Evolutionary conservation across 2,888 invertebrate genomes (phyloP).

Genomic region (Eupithecia centaureata): DNA sequence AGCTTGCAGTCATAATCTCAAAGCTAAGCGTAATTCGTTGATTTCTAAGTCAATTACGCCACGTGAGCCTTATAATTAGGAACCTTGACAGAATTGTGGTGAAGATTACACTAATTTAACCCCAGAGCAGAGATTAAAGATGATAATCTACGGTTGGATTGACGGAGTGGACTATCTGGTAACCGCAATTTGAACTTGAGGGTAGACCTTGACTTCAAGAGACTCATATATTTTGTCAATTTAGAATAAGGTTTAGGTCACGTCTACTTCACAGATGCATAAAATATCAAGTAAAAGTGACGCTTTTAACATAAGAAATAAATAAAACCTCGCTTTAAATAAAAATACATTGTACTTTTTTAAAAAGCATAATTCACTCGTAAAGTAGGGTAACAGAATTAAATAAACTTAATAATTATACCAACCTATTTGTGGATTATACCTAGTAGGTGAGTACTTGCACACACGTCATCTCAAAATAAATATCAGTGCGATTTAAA

Average conservation of each 20-base stretch:
- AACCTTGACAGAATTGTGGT: slow-evolving; percentile 69
- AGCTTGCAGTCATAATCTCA: slow-evolving; percentile 9
- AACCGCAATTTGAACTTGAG: slow-evolving; percentile 68
- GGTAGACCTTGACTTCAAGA: slow-evolving; percentile 53
- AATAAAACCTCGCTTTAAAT: too few relatives aligned
- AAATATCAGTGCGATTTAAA: too few relatives aligned
- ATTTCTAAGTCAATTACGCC: slow-evolving; percentile 32
- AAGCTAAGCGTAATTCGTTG: slow-evolving; percentile 22
- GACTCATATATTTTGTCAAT: not conserved
- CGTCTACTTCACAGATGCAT: not conserved
- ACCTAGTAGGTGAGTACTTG: too few relatives aligned
- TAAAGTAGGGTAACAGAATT: too few relatives aligned
- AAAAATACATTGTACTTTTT: too few relatives aligned
- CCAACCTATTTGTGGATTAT: too few relatives aligned
- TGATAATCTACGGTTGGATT: slow-evolving; percentile 24
- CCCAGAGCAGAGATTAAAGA: slow-evolving; percentile 41
- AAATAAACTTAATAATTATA: too few relatives aligned
- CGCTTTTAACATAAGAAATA: too few relatives aligned
- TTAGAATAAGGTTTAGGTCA: not conserved
- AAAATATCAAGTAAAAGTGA: too few relatives aligned
- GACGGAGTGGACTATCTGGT: slow-evolving; percentile 23
- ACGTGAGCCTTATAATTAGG: slow-evolving; percentile 50
- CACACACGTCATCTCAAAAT: too few relatives aligned
- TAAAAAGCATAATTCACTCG: too few relatives aligned
- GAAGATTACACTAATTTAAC: slow-evolving; percentile 71